Percentiles rank a stretch among this genome's conserved stretches.
These are phyloP conservation scores for Dendrocincla fuliginosa DNA, from an alignment of 2,797 vertebrate genomes.

Conservation along the genomic window DNA sequence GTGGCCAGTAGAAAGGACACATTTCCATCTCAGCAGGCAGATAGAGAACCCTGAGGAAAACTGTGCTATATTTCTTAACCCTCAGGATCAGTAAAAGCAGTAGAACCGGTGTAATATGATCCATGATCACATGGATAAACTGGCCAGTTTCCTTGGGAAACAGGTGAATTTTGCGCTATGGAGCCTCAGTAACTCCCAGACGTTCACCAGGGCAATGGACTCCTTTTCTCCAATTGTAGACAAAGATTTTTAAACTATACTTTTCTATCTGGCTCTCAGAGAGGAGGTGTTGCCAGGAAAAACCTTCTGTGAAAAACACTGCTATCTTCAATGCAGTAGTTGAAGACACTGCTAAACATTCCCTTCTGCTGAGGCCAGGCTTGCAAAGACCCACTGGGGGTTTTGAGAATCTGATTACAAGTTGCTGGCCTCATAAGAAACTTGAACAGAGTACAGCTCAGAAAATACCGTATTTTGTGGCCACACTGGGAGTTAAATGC, in stretches of 20 bases:
- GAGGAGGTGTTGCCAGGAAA: neutral
- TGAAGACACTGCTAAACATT: neutral
- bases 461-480: neutral
- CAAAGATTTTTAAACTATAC: neutral
- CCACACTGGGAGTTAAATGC: neutral
- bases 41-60: neutral
- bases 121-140: neutral
- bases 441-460: neutral
- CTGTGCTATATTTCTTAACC: neutral
- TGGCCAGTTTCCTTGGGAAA: neutral
- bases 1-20: neutral
- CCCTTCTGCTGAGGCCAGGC: neutral
- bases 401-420: neutral
- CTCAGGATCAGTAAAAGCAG: neutral
- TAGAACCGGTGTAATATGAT: neutral
- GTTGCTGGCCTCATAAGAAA: neutral
- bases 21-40: neutral
- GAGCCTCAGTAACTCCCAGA: neutral
- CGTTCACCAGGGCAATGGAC: neutral
- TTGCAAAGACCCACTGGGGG: neutral
- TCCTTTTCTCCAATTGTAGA: neutral
- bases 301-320: neutral
- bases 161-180: neutral
- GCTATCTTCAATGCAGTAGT: neutral
- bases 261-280: neutral